phyloP scores from a whole-genome alignment of 2,888 invertebrate species.

The Deilephila porcellus region DNA sequence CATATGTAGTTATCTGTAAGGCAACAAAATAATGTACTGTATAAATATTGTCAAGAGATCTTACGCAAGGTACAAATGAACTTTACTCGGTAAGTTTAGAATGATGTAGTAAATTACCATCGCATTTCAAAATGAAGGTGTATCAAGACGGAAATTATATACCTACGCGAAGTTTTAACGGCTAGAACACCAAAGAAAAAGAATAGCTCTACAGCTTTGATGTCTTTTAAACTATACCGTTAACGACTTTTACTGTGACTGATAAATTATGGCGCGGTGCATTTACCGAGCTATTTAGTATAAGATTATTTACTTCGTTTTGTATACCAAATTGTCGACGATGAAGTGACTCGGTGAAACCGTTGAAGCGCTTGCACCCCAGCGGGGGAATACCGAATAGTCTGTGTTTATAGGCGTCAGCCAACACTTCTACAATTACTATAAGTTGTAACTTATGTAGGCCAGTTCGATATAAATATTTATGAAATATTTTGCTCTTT shows the following conservation, averaged over 20 bases:
- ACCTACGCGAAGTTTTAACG: conserved; percentile 63
- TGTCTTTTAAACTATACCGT: conserved; percentile 51
- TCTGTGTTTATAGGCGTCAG: conserved; percentile 2
- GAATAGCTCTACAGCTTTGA: conserved; percentile 51
- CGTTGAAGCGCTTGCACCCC: conserved; percentile 40
- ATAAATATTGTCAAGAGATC: not conserved
- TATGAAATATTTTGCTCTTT: conserved; percentile 53
- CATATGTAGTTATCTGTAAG: not conserved
- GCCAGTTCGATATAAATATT: conserved; percentile 76
- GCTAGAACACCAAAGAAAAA: conserved; percentile 83
- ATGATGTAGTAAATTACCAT: not conserved
- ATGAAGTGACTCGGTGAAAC: conserved; percentile 58
- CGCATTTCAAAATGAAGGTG: not conserved
- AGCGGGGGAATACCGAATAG: conserved; percentile 3
- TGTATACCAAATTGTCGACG: conserved; percentile 46
- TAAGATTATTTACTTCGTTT: conserved; percentile 37
- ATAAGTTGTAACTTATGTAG: conserved; percentile 73
- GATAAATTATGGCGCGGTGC: conserved; percentile 48
- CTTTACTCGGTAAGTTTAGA: conserved; percentile 16
- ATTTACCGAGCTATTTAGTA: conserved; percentile 48
- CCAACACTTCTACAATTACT: conserved; percentile 56
- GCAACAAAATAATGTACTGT: not conserved
- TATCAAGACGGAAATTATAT: conserved; percentile 33
- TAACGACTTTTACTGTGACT: conserved; percentile 54
- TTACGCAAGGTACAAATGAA: not conserved